These are phyloP conservation scores for Hormaphis cornu DNA, from an alignment of 1,140 invertebrate genomes.

Conservation along the genomic window DNA sequence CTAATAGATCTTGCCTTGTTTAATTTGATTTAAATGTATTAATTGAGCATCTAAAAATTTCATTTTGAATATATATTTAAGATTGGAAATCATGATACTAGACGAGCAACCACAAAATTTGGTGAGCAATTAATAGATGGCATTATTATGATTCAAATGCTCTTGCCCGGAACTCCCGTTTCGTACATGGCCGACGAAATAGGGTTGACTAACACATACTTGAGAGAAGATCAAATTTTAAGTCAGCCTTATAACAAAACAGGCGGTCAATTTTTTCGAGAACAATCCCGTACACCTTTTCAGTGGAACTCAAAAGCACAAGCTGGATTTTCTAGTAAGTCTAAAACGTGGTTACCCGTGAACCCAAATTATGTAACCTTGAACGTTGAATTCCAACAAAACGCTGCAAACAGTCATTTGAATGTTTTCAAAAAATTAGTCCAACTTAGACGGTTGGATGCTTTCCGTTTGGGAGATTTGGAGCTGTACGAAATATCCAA, in stretches of 20 bases:
- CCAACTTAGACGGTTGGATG: constrained; percentile 40
- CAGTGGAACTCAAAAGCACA: constrained; percentile 56
- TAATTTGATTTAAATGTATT: too few species aligned
- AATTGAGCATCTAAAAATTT: too few species aligned
- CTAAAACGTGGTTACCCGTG: constrained; percentile 59
- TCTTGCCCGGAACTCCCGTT: constrained; percentile 64
- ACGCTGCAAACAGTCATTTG: constrained; percentile 43
- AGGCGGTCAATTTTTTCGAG: constrained; percentile 44
- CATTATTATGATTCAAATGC: constrained; percentile 60
- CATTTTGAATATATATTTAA: constrained; percentile 38
- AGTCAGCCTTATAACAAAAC: constrained; percentile 44
- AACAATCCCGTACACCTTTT: constrained; percentile 60
- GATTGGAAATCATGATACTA: constrained; percentile 67
- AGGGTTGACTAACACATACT: constrained; percentile 57
- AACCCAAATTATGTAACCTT: constrained; percentile 46
- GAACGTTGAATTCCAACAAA: constrained; percentile 44
- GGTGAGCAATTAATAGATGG: constrained; percentile 55
- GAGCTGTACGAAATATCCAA: constrained; percentile 35
- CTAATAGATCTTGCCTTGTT: too few species aligned
- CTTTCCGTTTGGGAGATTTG: constrained; percentile 43
- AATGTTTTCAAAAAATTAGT: constrained; percentile 46
- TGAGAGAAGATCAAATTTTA: constrained; percentile 47
- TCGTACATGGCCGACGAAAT: constrained; percentile 71
- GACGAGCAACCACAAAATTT: constrained; percentile 55
- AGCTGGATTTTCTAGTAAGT: constrained; percentile 53